Base-by-base conservation (phyloP, 2,888 invertebrate species). In the Ophonus ardosiacus region DNA sequence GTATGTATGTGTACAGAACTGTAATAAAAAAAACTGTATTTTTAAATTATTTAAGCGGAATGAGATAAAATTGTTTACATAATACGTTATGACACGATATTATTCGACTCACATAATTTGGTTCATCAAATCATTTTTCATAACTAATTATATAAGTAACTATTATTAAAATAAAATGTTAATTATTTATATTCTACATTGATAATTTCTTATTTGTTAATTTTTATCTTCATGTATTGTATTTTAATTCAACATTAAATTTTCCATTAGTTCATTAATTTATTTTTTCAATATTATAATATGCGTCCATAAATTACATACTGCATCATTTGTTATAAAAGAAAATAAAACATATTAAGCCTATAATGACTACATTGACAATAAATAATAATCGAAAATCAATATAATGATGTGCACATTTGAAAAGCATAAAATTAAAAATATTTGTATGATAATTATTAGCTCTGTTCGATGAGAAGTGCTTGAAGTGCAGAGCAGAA, bases 261-360 rank as follows among this genome's bases (percentile, higher is more conserved):
- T n/a, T n/a, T 63, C 63, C 21, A 63, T 63, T 63, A 63, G 10
- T 10, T 10, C 63, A 63, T 21, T 24, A 24, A 63, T 63, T 63
- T 63, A 63, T 24, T 63, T 59, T 59, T 63, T 13, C 24, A 24
- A 63, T 63, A 63, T 21, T 18, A 61, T 21, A 61, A 8, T 24
- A 63, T 13, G 21, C 18, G 17, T 59, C 3, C 15, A 63, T 63
- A 63, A 63, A 63, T 63, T 63, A 63, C 4, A 63, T 13, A 7
- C 59, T 21, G 24, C 13, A 63, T 13, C 10, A 63, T 63, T 21
- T 63, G 18, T 18, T 63, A 18, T 63, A 18, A 8, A 18, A 21
- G 21, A 21, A 21, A 61, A 21, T 2, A 61, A 21, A 61, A 63
- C 10, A 5, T 61, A 61, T 61, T 51, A 13, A 51, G 43, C 43